Conservation (phyloP, 2,113 vertebrate species). For the Macroglossus sobrinus region DNA sequence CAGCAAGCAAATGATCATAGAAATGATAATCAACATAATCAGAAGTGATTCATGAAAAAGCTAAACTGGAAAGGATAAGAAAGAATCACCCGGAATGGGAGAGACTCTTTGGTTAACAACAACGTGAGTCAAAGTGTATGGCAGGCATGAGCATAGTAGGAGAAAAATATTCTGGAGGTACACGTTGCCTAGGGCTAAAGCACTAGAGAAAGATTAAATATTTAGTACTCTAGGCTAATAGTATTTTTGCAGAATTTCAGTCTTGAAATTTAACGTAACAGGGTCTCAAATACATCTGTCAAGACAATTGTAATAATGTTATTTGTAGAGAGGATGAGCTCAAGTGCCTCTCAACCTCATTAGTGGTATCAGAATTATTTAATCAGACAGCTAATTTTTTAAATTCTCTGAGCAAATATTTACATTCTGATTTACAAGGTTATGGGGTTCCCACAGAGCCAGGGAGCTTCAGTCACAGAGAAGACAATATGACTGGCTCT, state of each 20-base stretch:
- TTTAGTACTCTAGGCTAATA: neutral
- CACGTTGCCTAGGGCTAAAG: neutral
- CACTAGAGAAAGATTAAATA: neutral
- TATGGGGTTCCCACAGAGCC: neutral
- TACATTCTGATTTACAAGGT: neutral
- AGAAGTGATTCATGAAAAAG: neutral
- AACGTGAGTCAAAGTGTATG: neutral
- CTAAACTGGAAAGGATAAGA: neutral
- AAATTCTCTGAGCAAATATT: neutral
- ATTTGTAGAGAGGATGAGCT: neutral
- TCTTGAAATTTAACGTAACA: neutral
- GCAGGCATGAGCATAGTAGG: neutral
- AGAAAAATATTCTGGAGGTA: neutral
- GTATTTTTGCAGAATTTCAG: neutral
- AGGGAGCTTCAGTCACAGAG: neutral
- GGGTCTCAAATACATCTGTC: neutral
- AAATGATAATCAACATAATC: neutral
- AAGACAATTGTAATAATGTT: neutral
- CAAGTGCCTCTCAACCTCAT: neutral
- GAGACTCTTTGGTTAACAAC: neutral
- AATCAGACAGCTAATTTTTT: conserved; percentile 3
- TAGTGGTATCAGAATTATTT: neutral
- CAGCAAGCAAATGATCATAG: neutral
- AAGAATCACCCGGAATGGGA: neutral
- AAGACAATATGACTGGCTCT: neutral